Base-by-base conservation (phyloP, 2,113 vertebrate species). In the Muntiacus reevesi region DNA sequence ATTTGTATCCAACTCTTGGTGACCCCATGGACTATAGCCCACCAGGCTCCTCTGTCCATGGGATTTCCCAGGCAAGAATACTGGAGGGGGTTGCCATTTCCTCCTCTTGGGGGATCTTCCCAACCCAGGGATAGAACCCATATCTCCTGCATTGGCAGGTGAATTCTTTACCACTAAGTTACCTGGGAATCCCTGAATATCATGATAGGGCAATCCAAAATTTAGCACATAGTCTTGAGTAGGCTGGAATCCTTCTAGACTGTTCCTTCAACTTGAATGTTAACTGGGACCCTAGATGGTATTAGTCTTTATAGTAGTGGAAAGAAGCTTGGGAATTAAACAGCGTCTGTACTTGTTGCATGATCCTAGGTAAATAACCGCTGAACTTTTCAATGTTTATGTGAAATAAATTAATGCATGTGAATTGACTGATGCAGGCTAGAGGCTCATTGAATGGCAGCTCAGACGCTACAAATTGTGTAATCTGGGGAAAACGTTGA, bases 381-480 rank as follows among this genome's bases (percentile, higher is more conserved):
- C 21, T 15, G 36, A 78, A 25, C 23, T 33, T 76, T 52, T 30
- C 23, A 6, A 13, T 16, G 11, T 64, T 36, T 27, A 33, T 81
- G 13, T 47, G 21, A 88, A 30, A 71, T 83, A 36, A 84, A 81
- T 13, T 50, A 43, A 8, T 6, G 8, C 15, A 7, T 17, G 13
- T 5, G 36, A 7, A 82, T 2, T 14, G 25, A 52, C 55, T 17
- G 40, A 8, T 1, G 16, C 6, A 5, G 2, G 13, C 43, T 7
- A n/a, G 27, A 28, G 79, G 27, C 17, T 50, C 14, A 15, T 4
- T 0, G 9, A 71, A 17, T 5, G 11, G 30, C 1, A 33, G 59
- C 28, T 74, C 3, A 21, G 43, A 25, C 7, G 23, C 43, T 45
- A 0, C 5, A n/a, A 13, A 23, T 25, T 8, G 54, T n/a, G 2